Conservation (phyloP, 2,888 invertebrate species). For the Ligdia adustata region DNA sequence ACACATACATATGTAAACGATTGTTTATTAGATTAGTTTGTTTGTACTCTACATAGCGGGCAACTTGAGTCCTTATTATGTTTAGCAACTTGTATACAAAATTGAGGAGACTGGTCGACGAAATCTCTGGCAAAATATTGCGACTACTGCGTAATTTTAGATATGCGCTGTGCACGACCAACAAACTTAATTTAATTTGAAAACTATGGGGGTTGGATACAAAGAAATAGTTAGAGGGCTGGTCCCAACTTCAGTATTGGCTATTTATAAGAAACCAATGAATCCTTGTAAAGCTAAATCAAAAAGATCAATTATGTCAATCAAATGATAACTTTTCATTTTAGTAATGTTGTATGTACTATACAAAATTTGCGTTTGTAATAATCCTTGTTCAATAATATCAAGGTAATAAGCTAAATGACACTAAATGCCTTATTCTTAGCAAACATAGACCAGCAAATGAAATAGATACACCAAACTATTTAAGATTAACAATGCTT, state of each 20-base stretch:
- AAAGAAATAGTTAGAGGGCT: slow-evolving; percentile 70
- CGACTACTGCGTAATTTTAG: slow-evolving; percentile 4
- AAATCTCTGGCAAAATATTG: slow-evolving; percentile 19
- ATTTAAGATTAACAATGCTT: no score
- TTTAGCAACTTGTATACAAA: slow-evolving; percentile 6
- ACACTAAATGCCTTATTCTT: no score
- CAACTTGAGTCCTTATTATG: slow-evolving; percentile 1
- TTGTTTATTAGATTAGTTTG: slow-evolving; percentile 55
- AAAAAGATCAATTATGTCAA: no score
- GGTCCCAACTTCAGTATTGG: slow-evolving; percentile 28
- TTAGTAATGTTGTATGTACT: no score
- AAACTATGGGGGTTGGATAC: slow-evolving; percentile 66
- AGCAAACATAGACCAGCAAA: no score
- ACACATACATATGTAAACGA: slow-evolving; percentile 41
- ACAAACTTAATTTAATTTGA: slow-evolving; percentile 66
- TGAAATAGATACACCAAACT: no score
- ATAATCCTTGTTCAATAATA: no score
- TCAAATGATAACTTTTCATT: no score
- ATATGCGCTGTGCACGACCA: slow-evolving; percentile 43
- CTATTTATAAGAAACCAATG: slow-evolving; percentile 39
- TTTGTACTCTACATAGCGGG: slow-evolving; percentile 7
- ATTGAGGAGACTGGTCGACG: slow-evolving; percentile 5
- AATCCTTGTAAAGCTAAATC: no score
- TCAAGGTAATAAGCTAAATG: no score
- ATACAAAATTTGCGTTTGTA: no score